Conservation (phyloP, 2,888 invertebrate genomes). For the Tipula confusa region DNA sequence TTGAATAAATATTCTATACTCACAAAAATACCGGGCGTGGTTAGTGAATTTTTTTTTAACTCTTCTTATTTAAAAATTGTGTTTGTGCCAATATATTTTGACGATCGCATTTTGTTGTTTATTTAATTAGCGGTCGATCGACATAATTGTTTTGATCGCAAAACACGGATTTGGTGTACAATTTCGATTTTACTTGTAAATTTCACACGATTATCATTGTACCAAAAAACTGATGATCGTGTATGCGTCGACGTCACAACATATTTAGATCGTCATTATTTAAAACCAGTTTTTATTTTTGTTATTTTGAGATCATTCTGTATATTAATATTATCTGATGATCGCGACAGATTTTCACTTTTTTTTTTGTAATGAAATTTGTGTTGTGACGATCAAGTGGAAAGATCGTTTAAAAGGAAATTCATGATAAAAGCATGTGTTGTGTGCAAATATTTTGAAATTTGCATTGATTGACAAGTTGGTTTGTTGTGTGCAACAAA, state of each 20-base stretch:
- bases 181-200: background rate
- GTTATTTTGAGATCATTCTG: background rate
- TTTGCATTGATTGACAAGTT: background rate
- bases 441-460: background rate
- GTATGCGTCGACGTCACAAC: background rate
- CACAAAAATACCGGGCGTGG: background rate
- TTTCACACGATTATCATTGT: background rate
- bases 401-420: background rate
- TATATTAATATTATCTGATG: background rate
- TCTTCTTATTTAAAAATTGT: background rate
- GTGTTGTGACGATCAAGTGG: background rate
- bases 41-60: background rate
- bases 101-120: background rate
- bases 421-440: background rate
- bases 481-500: background rate
- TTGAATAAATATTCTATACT: background rate
- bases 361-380: no score
- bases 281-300: background rate
- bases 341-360: background rate
- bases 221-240: background rate
- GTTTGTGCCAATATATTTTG: background rate
- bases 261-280: background rate
- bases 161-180: background rate
- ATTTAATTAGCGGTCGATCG: background rate
- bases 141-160: background rate